Evolutionary conservation across 2,113 vertebrate species (phyloP), one percentile per base, ranked within the genome.

Genomic region (Cacatua alba): DNA sequence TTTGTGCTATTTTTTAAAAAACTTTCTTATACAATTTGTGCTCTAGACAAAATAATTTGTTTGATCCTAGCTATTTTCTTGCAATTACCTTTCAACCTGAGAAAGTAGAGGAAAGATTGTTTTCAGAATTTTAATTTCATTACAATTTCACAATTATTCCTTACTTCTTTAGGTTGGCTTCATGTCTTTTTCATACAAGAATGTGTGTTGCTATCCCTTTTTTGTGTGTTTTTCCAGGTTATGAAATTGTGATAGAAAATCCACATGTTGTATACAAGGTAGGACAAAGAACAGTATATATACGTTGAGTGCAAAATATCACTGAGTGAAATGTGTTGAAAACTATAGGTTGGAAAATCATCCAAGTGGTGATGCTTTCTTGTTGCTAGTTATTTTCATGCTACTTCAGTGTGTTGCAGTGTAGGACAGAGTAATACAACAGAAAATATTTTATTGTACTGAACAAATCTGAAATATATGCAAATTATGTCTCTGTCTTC

Each of bases 181-280:
- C 52, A 33, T 67, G 14, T 35, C 19, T 72, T 87, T 79, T 82
- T 74, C 13, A 35, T 35, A 8, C 13, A 72, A 46, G 4, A 68
- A 26, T 35, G 8, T 64, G 10, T 17, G 33, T 20, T 62, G 29
- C 4, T 44, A 57, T 29, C 8, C 13, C 2, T 25, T 86, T 59
- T 59, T 9, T 57, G 13, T 23, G 33, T 59, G 1, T 39, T 59
- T 63, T 82, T 63, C 26, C 4, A 62, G 35, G 6, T 17, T 52
- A 35, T 55, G 52, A 46, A 88, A 49, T 37, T 18, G 1, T 49
- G 28, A 11, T 26, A 72, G 20, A 55, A 94, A 72, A 72, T 55
- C 17, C 28, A 37, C 0, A 0, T 53, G 10, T 33, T 82, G 0
- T 64, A 25, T 37, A 33, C 15, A 71, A 62, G 33, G 24, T 6